Base-by-base conservation (phyloP, 2,113 vertebrate genomes). In the Morone saxatilis region DNA sequence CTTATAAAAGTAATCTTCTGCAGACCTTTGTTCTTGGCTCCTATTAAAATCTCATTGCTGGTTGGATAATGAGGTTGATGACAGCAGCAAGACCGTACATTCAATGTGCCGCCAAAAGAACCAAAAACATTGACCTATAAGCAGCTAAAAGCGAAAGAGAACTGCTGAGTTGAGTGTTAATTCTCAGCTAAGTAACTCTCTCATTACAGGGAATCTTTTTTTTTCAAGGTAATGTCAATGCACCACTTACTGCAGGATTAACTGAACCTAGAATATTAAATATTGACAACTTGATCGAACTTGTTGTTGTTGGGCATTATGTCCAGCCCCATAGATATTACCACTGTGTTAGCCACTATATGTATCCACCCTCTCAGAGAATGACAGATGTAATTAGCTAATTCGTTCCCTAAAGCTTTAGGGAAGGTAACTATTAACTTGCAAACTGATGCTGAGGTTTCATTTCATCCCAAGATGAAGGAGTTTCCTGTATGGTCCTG, bases 401-500 rank as follows among this genome's bases (percentile, higher is more conserved):
- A 10, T 3, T 75, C 38, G 53, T 54, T 9, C 12, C 17, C 9
- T 36, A 16, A 16, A 61, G 12, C 9, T 70, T 22, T 43, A 40
- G 40, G 4, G 4, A 51, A 61, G 57, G 10, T 38, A 53, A 17
- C 20, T 14, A n/a, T 57, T 19, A 36, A 72, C n/a, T 19, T 40
- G 7, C 45, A 62, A 71, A 76, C 10, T 66, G 50, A 71, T 20
- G 12, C 4, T 25, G 7, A 20, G 8, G 22, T 51, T 86, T 92
- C 93, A 98, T 85, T 98, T 97, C 93, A 97, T 95, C 36, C 98
- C 97, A 50, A 99, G 95, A 89, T 98, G 98, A 85, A 99, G 71
- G 20, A 99, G 65, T 80, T 97, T 99, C 85, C 98, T 95, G 90
- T 96, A 61, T 17, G 96, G 96, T 88, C 92, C 98, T 59, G 98